These are phyloP conservation scores for Epinephelus lanceolatus DNA, from an alignment of 2,113 vertebrate species.

Conservation along the genomic window DNA sequence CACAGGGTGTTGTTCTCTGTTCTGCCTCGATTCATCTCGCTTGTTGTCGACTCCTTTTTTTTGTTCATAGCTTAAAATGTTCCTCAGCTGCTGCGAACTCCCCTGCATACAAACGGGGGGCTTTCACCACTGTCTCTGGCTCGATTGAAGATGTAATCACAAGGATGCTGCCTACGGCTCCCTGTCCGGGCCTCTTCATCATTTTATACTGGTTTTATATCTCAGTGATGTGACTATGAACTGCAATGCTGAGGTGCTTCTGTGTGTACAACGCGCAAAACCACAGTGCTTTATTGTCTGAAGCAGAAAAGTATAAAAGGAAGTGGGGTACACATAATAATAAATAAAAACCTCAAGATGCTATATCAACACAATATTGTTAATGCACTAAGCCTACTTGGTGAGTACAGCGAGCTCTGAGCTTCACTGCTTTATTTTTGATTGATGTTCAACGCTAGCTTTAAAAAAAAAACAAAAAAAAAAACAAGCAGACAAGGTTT, in stretches of 20 bases:
- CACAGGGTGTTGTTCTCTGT: constrained; percentile 30
- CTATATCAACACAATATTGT: neutral
- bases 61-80: constrained; percentile 49
- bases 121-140: constrained; percentile 43
- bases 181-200: constrained; percentile 38
- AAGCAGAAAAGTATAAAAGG: neutral
- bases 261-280: neutral
- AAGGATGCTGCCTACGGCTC: constrained; percentile 7
- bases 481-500: neutral
- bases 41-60: constrained; percentile 41
- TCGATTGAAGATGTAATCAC: constrained; percentile 63
- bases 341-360: neutral
- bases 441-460: neutral
- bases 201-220: constrained; percentile 37
- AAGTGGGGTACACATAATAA: neutral
- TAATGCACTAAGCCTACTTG: neutral
- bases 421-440: neutral
- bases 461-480: neutral
- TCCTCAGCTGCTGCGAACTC: constrained; percentile 28
- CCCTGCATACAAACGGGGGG: constrained; percentile 65
- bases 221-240: constrained; percentile 17
- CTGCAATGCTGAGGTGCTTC: neutral
- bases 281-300: neutral
- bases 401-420: neutral
- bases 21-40: constrained; percentile 46